Evolutionary conservation across 2,888 invertebrate genomes (phyloP).

Genomic region (Melipona bicolor): DNA sequence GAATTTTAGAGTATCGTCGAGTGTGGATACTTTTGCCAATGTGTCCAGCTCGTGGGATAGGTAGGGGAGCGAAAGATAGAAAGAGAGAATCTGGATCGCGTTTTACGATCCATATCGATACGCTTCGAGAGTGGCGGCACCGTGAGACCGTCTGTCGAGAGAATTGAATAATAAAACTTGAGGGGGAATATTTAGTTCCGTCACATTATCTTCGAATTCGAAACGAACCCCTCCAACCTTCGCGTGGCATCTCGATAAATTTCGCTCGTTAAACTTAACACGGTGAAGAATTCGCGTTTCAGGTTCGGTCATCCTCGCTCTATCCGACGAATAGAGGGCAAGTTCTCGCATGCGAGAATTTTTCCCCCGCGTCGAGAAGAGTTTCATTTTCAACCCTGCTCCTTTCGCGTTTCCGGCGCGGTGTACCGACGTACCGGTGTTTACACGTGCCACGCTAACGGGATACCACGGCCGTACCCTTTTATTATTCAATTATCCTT

Average conservation of each 20-base stretch:
- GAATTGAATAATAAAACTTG: slow-evolving; percentile 45
- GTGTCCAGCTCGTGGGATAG: background rate
- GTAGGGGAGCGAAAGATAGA: too few species aligned
- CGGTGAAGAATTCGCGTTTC: background rate
- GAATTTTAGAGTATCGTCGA: slow-evolving; percentile 57
- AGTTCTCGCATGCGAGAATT: background rate
- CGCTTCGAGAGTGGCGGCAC: background rate
- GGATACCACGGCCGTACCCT: background rate
- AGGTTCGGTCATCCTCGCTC: background rate
- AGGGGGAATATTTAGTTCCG: slow-evolving; percentile 45
- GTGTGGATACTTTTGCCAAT: slow-evolving; percentile 41
- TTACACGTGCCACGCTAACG: slow-evolving; percentile 10
- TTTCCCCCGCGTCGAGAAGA: background rate
- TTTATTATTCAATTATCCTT: slow-evolving; percentile 51
- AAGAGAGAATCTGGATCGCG: slow-evolving; percentile 15
- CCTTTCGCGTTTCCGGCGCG: background rate
- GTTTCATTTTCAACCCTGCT: background rate
- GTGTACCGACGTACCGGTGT: background rate
- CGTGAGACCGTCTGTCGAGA: slow-evolving; percentile 8
- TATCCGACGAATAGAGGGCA: background rate
- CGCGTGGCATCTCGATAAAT: slow-evolving; percentile 10
- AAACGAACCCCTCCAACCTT: background rate
- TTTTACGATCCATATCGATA: slow-evolving; percentile 49
- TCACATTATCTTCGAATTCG: slow-evolving; percentile 37
- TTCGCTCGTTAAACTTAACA: slow-evolving; percentile 29